phyloP scores from a whole-genome alignment of 2,888 invertebrate genomes.

The Phyto melanocephala region DNA sequence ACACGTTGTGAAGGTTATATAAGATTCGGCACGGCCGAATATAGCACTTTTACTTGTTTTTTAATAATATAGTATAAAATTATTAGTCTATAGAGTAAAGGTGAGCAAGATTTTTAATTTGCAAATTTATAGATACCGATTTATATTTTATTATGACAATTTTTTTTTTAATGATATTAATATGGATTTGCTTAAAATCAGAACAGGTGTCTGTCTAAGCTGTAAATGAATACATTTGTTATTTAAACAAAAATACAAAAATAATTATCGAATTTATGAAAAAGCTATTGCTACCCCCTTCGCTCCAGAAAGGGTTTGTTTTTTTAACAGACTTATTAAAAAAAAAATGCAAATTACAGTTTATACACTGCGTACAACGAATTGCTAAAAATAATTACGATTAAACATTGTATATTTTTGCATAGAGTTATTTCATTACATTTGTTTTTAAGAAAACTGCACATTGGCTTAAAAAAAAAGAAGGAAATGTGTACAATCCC shows the following conservation, averaged over 20 bases:
- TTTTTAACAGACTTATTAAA: conserved; percentile 1
- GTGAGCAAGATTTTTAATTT: conserved; percentile 23
- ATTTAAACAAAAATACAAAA: neutral
- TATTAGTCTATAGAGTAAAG: conserved; percentile 16
- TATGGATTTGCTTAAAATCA: conserved; percentile 30
- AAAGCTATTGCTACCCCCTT: neutral
- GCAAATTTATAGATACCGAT: conserved; percentile 30
- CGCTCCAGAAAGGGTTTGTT: neutral
- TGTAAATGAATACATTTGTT: neutral
- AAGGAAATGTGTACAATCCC: too few species aligned
- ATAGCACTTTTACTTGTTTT: too few species aligned
- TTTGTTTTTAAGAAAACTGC: too few species aligned
- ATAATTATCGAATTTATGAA: neutral
- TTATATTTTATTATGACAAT: conserved; percentile 46
- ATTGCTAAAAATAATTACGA: too few species aligned
- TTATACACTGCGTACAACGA: too few species aligned
- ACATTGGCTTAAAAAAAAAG: too few species aligned
- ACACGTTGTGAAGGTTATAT: too few species aligned
- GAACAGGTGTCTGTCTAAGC: conserved; percentile 32
- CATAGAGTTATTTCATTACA: too few species aligned
- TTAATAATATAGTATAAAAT: too few species aligned
- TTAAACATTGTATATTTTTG: too few species aligned
- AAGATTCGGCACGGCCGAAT: too few species aligned
- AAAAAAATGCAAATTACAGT: too few species aligned
- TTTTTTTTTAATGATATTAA: conserved; percentile 45